Percentiles rank a stretch among this genome's conserved stretches.
Conservation (phyloP, 2,113 vertebrate genomes). For the Enhydra lutris region DNA sequence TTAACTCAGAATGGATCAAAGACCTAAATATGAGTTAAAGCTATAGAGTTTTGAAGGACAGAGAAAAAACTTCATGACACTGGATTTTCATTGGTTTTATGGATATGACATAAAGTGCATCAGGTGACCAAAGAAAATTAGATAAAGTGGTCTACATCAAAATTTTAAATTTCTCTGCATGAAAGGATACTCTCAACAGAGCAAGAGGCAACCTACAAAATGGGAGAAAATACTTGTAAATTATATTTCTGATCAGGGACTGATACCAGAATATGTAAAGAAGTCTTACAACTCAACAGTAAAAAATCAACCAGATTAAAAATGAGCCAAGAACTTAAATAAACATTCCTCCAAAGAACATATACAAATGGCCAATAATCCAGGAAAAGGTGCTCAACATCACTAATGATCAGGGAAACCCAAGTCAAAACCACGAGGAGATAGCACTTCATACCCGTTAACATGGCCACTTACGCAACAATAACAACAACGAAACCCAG, state of each 20-base stretch:
- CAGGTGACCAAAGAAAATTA: not conserved
- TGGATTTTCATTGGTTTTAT: not conserved
- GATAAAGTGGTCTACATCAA: not conserved
- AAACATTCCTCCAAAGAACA: not conserved
- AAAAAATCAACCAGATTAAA: not conserved
- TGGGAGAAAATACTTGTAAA: not conserved
- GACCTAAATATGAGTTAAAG: not conserved
- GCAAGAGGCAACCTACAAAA: not conserved
- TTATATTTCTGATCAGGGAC: not conserved
- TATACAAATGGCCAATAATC: not conserved
- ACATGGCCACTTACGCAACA: not conserved
- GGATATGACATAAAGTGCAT: not conserved
- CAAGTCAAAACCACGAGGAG: not conserved
- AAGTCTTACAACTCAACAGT: not conserved
- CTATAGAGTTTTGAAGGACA: not conserved
- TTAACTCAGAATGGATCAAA: not conserved
- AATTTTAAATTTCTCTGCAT: not conserved
- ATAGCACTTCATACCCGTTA: not conserved
- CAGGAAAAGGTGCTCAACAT: not conserved
- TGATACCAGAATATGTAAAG: not conserved
- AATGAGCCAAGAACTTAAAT: not conserved
- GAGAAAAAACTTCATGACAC: not conserved
- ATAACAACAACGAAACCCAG: not conserved
- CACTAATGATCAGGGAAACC: not conserved
- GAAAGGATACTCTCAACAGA: not conserved